Percentiles rank a stretch among this genome's conserved stretches.
Evolutionary conservation across 1,140 invertebrate genomes (phyloP).

Genomic region (Solenopsis invicta): DNA sequence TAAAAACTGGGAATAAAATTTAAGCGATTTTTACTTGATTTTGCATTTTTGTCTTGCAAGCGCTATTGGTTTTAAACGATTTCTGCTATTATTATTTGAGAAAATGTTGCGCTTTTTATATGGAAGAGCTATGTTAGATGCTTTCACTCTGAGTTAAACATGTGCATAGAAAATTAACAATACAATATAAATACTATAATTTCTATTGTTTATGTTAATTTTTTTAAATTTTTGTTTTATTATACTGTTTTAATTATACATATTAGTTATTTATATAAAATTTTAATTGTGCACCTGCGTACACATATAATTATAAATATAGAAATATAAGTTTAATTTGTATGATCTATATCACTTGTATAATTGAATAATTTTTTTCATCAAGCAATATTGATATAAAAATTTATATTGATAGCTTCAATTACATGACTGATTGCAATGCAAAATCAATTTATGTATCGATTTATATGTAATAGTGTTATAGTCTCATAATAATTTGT

Average conservation of each 20-base stretch:
- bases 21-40: conserved; percentile 59
- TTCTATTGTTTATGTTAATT: background rate
- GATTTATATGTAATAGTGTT: conserved; percentile 36
- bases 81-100: conserved; percentile 24
- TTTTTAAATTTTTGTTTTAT: background rate
- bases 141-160: conserved; percentile 32
- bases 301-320: background rate
- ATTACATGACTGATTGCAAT: background rate
- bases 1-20: conserved; percentile 29
- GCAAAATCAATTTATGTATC: conserved; percentile 38
- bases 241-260: background rate
- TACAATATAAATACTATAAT: conserved; percentile 28
- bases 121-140: conserved; percentile 33
- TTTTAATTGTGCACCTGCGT: background rate
- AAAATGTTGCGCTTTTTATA: conserved; percentile 6
- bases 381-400: background rate
- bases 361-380: background rate
- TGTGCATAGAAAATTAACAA: background rate
- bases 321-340: conserved; percentile 6
- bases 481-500: background rate
- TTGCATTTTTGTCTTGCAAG: conserved; percentile 36
- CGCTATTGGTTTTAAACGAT: background rate
- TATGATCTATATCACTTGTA: conserved; percentile 9
- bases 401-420: conserved; percentile 25
- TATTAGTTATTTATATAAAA: conserved; percentile 5